Percentiles rank a stretch among this genome's conserved stretches.
phyloP scores from a whole-genome alignment of 1,140 invertebrate genomes.

The Drosophila bifasciata region DNA sequence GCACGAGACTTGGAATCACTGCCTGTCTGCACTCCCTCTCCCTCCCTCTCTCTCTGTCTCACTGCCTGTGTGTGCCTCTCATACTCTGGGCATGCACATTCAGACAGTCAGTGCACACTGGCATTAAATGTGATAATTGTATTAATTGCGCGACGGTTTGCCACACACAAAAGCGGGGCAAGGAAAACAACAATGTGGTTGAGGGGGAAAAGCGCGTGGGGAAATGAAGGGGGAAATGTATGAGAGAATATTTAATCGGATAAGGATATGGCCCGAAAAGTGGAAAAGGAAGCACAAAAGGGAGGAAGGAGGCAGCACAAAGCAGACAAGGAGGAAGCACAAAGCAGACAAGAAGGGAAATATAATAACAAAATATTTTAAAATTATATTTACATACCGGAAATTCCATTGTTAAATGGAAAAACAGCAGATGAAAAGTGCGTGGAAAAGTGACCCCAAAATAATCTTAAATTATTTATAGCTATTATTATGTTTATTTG shows the following conservation, averaged over 20 bases:
- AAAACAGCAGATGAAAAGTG: too few relatives aligned
- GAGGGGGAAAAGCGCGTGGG: conserved; percentile 1
- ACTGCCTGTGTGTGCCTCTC: conserved; percentile 27
- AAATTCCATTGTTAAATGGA: conserved; percentile 4
- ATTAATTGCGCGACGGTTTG: conserved; percentile 67
- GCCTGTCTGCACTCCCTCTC: not conserved
- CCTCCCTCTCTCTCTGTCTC: conserved; percentile 9
- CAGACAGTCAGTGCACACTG: conserved; percentile 63
- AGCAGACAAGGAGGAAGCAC: not conserved
- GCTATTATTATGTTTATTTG: too few relatives aligned
- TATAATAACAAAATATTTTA: not conserved
- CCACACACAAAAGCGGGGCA: conserved; percentile 37
- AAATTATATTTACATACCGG: not conserved
- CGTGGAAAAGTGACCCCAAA: too few relatives aligned
- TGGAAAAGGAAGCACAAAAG: not conserved
- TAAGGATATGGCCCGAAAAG: not conserved
- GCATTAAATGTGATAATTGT: conserved; percentile 75
- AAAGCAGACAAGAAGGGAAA: not conserved
- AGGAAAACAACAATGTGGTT: conserved; percentile 41
- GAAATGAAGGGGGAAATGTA: conserved; percentile 10
- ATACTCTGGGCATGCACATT: conserved; percentile 15
- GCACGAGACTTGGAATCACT: conserved; percentile 54
- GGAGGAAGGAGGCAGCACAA: not conserved
- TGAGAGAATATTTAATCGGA: conserved; percentile 14
- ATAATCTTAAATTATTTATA: too few relatives aligned